phyloP scores from a whole-genome alignment of 1,140 invertebrate genomes.

The Trachelipus rathkii region DNA sequence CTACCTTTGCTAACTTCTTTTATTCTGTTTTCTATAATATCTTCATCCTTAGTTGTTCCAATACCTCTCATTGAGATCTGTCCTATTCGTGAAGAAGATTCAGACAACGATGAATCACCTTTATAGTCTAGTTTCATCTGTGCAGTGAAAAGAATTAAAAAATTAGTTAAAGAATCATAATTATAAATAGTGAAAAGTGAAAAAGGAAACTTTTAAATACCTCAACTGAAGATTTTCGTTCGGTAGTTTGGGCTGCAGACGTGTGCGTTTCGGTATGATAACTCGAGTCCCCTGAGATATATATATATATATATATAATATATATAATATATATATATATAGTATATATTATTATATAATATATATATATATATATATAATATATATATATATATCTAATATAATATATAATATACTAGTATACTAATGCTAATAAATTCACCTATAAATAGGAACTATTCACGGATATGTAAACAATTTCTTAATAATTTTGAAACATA shows the following conservation, averaged over 20 bases:
- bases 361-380: neutral
- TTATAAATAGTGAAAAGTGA: neutral
- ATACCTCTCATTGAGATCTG: slow-evolving; percentile 34
- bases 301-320: neutral
- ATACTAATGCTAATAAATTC: no score
- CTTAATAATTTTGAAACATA: no score
- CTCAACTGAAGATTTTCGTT: neutral
- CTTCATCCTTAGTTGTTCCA: slow-evolving; percentile 12
- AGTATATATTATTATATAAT: neutral
- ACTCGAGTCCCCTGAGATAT: neutral
- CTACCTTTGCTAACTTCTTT: slow-evolving; percentile 30
- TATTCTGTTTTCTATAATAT: slow-evolving; percentile 32
- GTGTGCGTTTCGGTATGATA: neutral
- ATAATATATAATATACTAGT: neutral
- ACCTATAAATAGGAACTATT: no score
- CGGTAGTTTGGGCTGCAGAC: neutral
- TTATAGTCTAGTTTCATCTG: slow-evolving; percentile 37
- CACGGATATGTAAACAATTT: no score
- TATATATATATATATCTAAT: neutral
- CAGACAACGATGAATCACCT: slow-evolving; percentile 34
- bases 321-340: neutral
- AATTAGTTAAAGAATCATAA: neutral
- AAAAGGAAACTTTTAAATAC: neutral
- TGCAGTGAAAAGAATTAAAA: neutral
- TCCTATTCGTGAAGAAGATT: slow-evolving; percentile 34